Conservation (phyloP, 1,140 invertebrate species). For the Wiebesia pumilae region DNA sequence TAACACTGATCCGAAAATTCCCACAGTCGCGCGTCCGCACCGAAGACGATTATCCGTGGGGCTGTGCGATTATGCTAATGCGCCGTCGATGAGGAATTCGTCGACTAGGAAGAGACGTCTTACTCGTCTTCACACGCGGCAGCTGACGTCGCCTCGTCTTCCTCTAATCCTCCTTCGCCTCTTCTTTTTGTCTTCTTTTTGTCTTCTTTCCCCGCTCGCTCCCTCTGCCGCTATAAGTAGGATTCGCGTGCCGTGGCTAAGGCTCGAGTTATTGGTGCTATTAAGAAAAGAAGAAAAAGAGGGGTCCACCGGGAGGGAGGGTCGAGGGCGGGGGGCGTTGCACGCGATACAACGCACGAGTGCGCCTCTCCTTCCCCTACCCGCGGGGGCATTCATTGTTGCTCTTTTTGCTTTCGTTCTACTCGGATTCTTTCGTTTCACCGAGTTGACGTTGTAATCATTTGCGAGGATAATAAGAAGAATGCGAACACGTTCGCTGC, state of each 20-base stretch:
- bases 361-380: not conserved
- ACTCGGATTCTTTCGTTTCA: slow-evolving; percentile 1
- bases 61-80: slow-evolving; percentile 33
- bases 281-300: not conserved
- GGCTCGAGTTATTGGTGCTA: not conserved
- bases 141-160: not conserved
- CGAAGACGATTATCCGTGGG: not conserved
- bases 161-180: not conserved
- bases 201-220: not conserved
- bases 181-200: not conserved
- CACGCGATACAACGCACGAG: slow-evolving; percentile 13
- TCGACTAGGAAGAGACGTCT: slow-evolving; percentile 15
- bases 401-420: not conserved
- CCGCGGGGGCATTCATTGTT: not conserved
- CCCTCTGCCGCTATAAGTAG: not conserved
- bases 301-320: too few relatives aligned
- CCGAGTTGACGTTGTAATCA: slow-evolving; percentile 23
- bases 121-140: not conserved
- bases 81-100: not conserved
- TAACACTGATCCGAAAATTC: slow-evolving; percentile 60
- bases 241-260: not conserved
- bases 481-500: not conserved
- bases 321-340: too few relatives aligned
- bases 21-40: not conserved
- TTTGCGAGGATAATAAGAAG: not conserved